Percentiles rank a stretch among this genome's conserved stretches.
Conservation (phyloP, 1,140 invertebrate species). For the Watersipora subatra region DNA sequence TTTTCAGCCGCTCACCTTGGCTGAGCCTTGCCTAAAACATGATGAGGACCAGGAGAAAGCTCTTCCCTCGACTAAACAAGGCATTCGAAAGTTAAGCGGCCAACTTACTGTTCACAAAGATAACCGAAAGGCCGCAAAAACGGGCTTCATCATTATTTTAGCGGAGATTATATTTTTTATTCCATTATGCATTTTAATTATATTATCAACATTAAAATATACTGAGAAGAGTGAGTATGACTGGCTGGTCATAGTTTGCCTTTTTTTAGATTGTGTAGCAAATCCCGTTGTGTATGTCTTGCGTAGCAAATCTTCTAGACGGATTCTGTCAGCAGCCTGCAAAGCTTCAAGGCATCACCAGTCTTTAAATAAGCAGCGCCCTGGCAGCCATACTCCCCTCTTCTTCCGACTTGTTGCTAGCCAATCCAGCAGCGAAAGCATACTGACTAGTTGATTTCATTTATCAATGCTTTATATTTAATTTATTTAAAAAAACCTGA, state of each 20-base stretch:
- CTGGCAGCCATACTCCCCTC: neutral
- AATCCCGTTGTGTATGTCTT: slow-evolving; percentile 1
- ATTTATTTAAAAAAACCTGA: neutral
- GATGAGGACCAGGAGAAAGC: neutral
- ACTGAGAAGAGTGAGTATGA: neutral
- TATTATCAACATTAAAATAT: neutral
- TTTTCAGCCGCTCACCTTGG: neutral
- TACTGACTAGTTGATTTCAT: neutral
- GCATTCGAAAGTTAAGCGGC: neutral
- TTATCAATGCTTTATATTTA: neutral
- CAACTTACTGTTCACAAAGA: neutral
- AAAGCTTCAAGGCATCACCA: too few relatives aligned
- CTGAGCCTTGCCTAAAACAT: neutral
- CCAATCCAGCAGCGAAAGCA: neutral
- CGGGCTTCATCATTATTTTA: neutral
- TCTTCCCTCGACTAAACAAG: neutral
- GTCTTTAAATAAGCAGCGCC: neutral
- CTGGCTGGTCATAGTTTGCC: neutral
- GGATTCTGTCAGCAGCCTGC: neutral
- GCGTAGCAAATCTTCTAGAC: neutral
- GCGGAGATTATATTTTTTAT: neutral
- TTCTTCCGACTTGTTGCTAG: neutral
- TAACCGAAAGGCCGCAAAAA: neutral
- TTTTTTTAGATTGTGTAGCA: neutral
- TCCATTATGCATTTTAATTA: neutral